These are phyloP conservation scores for Drosophila leontia DNA, from an alignment of 1,140 invertebrate species.

Conservation along the genomic window DNA sequence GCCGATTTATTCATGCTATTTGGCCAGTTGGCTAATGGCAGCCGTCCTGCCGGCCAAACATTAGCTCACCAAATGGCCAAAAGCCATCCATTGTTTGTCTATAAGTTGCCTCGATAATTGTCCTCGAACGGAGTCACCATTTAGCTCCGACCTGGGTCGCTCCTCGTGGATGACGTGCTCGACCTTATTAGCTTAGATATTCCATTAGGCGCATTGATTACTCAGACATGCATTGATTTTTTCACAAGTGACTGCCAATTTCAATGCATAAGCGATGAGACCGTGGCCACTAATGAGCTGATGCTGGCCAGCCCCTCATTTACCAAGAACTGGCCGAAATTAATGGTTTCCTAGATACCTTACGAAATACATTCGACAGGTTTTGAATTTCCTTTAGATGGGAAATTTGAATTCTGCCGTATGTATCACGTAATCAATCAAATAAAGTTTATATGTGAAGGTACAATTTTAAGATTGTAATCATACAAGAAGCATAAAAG, in stretches of 20 bases:
- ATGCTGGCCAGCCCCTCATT: conserved; percentile 1
- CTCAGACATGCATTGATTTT: conserved; percentile 84
- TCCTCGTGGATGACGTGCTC: conserved; percentile 25
- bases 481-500: neutral
- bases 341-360: neutral
- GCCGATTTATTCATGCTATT: conserved; percentile 78
- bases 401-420: too few relatives aligned
- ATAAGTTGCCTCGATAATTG: conserved; percentile 69
- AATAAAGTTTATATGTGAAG: neutral
- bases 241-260: conserved; percentile 81
- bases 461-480: neutral
- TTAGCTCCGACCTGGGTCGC: conserved; percentile 22
- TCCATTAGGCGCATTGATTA: conserved; percentile 81
- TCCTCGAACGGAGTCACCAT: conserved; percentile 53
- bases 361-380: neutral
- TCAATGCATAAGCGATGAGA: conserved; percentile 80
- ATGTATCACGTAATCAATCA: too few relatives aligned
- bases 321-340: conserved; percentile 4
- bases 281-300: conserved; percentile 67
- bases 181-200: conserved; percentile 78
- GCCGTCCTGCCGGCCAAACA: conserved; percentile 56
- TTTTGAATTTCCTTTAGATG: neutral
- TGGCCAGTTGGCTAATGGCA: conserved; percentile 71
- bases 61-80: conserved; percentile 76
- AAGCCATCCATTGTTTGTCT: conserved; percentile 63